Conservation (phyloP, 2,797 vertebrate species). For the Catharus ustulatus region DNA sequence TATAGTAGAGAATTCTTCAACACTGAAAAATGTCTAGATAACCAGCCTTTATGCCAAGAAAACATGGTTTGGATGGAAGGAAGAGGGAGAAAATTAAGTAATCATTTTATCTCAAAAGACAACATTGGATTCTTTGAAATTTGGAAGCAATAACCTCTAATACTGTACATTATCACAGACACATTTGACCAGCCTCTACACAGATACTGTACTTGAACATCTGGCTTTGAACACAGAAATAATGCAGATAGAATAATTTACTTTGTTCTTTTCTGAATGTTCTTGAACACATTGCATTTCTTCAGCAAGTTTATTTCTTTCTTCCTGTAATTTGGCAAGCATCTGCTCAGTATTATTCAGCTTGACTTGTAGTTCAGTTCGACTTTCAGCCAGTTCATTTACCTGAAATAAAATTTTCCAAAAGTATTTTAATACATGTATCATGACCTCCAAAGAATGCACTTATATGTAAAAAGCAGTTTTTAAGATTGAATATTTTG, state of each 20-base stretch:
- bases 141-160: neutral
- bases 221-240: neutral
- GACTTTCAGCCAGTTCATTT: constrained; percentile 52
- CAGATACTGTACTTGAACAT: neutral
- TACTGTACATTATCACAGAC: neutral
- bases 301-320: constrained; percentile 62
- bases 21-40: neutral
- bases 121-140: neutral
- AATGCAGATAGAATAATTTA: constrained; percentile 35
- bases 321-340: constrained; percentile 40
- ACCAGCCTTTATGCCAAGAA: neutral
- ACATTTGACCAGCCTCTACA: neutral
- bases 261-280: constrained; percentile 59
- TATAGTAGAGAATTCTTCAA: neutral
- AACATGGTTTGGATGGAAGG: neutral
- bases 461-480: neutral
- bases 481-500: neutral
- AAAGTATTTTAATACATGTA: neutral
- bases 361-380: constrained; percentile 58
- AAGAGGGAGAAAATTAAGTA: neutral
- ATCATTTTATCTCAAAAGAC: neutral
- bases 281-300: constrained; percentile 55
- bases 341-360: constrained; percentile 41
- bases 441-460: neutral
- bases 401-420: constrained; percentile 67